Base-by-base conservation (phyloP, 37 sponge, comb jelly and placozoan genomes). In the Dysidea cf. avara region DNA sequence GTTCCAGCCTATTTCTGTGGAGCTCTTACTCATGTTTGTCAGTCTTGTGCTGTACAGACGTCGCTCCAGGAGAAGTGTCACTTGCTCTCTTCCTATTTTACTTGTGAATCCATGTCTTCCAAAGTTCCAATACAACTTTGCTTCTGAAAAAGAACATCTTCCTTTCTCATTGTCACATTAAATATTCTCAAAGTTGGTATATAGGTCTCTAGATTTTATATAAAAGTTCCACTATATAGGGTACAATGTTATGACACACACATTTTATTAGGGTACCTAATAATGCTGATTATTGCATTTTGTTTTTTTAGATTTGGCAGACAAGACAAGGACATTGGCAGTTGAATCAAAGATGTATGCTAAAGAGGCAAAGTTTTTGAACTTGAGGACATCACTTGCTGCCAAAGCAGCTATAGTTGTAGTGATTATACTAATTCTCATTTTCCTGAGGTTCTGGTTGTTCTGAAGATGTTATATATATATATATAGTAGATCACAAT, bases 321-420 rank as follows among this genome's bases (percentile, higher is more conserved):
- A 89, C 75, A 89, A 90, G 67, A 90, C 97, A 36, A 62, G 61
- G 31, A 16, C 52, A 33, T 71, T 96, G 28, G 83, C 81, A 13
- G 75, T 76, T 62, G 36, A 78, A 51, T 96, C 97, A 2, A 57
- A 75, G 76, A 80, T 30, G 38, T 96, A 90, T 83, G 43, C 68
- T 34, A 83, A 83, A n/a, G 87, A 93, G 64, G 95, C 97, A 0
- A 57, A 67, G 20, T 69, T 76, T 21, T 76, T 96, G 18, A 96
- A 96, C 76, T 67, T 96, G n/a, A 59, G 92, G 1, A 30, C 91
- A n/a, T 86, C 92, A 0, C 71, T 86, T 13, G 92, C 92, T 24
- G 76, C 76, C 56, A 86, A 90, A 72, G 59, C 79, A 16, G 94
- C 87, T 18, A 49, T 89, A 1, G 92, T 31, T 40, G 78, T 90